Conservation (phyloP, 2,797 vertebrate genomes). For the Periparus ater region DNA sequence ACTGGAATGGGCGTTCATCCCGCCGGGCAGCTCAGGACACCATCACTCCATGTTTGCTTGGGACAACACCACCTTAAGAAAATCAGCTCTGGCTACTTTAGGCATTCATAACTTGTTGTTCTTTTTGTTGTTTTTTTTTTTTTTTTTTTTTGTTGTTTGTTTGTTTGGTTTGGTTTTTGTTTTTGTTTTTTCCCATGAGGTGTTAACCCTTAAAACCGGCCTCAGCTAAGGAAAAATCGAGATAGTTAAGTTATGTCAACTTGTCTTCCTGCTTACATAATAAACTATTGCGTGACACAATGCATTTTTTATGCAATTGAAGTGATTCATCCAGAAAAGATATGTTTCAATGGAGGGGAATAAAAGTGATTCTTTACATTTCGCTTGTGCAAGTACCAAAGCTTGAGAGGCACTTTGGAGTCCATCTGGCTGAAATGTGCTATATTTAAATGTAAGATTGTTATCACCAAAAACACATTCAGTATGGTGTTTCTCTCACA, state of each 20-base stretch:
- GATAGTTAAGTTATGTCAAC: neutral
- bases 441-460: conserved; percentile 68
- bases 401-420: conserved; percentile 56
- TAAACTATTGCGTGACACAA: neutral
- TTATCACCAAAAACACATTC: conserved; percentile 73
- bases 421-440: conserved; percentile 68
- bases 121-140: neutral
- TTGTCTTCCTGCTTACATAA: neutral
- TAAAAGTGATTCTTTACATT: conserved; percentile 61
- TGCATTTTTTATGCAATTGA: neutral
- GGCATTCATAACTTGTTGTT: neutral
- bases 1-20: neutral
- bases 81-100: neutral
- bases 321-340: conserved; percentile 20
- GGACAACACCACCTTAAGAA: neutral
- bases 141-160: too few relatives aligned
- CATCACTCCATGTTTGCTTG: neutral
- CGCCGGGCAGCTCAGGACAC: neutral
- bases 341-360: conserved; percentile 12
- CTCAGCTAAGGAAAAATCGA: neutral
- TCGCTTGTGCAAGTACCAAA: conserved; percentile 44
- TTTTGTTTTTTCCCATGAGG: neutral
- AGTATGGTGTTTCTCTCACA: conserved; percentile 73
- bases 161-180: neutral
- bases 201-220: neutral